These are phyloP conservation scores for Calameuta idolon DNA, from an alignment of 2,888 invertebrate species.

Conservation along the genomic window DNA sequence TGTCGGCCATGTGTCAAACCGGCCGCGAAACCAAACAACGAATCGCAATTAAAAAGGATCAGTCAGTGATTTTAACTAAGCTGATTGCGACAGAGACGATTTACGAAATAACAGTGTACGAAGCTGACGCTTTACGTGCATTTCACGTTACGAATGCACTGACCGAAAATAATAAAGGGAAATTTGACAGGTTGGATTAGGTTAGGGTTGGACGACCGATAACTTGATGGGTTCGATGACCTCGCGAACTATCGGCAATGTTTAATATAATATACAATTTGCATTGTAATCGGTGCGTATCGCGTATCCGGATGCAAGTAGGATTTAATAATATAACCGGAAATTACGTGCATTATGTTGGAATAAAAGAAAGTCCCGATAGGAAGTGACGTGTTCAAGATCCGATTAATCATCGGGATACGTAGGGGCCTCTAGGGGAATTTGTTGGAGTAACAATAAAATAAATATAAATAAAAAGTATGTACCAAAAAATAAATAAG, in stretches of 20 bases:
- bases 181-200: not conserved
- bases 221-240: not conserved
- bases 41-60: conserved; percentile 13
- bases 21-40: conserved; percentile 8
- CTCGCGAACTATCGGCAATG: not conserved
- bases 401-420: not conserved
- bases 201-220: not conserved
- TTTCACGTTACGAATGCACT: not conserved
- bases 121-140: not conserved
- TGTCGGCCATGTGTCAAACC: not conserved
- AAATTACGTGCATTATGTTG: not conserved
- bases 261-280: not conserved
- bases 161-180: not conserved
- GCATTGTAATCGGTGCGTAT: not conserved
- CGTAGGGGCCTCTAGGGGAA: not conserved
- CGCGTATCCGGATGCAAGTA: not conserved
- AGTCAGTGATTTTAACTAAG: not conserved
- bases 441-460: not conserved
- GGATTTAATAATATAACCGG: not conserved
- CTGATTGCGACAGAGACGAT: not conserved
- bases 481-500: not conserved
- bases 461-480: not conserved
- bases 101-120: not conserved
- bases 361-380: not conserved
- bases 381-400: not conserved